Conservation (phyloP, 2,888 invertebrate species). For the Hartigia nigra region DNA sequence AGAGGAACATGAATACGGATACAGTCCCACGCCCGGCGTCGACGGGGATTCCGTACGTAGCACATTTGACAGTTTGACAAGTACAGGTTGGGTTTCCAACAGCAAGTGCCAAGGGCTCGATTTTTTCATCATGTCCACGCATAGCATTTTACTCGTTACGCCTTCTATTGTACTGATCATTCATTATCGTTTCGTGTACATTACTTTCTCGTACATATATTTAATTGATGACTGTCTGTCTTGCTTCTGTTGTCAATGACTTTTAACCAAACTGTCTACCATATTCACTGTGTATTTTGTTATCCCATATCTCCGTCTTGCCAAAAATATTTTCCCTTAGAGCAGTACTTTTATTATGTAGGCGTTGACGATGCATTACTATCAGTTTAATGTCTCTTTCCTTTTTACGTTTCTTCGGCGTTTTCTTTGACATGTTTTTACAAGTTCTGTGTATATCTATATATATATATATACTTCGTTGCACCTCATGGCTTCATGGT, state of each 20-base stretch:
- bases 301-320: background rate
- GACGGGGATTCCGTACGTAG: slow-evolving; percentile 62
- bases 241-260: background rate
- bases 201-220: background rate
- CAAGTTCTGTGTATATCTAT: background rate
- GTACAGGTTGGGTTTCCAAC: slow-evolving; percentile 47
- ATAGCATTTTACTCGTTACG: background rate
- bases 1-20: slow-evolving; percentile 65
- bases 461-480: background rate
- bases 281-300: background rate
- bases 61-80: slow-evolving; percentile 57
- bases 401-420: background rate
- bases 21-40: slow-evolving; percentile 60
- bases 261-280: background rate
- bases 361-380: background rate
- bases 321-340: background rate
- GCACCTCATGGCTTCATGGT: background rate
- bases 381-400: background rate
- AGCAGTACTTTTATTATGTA: background rate
- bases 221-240: background rate
- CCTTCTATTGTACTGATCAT: background rate
- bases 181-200: background rate
- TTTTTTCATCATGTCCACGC: background rate
- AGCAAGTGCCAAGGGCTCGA: slow-evolving; percentile 13
- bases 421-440: background rate